These are phyloP conservation scores for Caretta caretta DNA, from an alignment of 2,113 vertebrate genomes.

Conservation along the genomic window DNA sequence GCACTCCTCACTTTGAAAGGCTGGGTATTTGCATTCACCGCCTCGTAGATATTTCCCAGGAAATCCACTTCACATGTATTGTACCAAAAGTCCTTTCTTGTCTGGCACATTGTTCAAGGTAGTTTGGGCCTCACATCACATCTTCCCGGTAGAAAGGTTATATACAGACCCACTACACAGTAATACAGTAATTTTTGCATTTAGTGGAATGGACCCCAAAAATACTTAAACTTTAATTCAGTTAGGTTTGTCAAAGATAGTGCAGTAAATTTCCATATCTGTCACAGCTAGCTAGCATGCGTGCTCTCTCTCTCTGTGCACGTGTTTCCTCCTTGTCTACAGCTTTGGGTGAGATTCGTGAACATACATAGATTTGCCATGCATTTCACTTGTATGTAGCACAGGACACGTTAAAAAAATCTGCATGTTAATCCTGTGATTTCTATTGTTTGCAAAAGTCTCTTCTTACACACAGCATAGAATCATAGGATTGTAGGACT, in stretches of 20 bases:
- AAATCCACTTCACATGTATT: neutral
- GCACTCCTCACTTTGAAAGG: neutral
- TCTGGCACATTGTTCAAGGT: neutral
- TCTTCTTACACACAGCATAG: neutral
- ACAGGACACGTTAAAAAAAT: neutral
- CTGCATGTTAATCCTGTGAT: neutral
- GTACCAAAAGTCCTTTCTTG: neutral
- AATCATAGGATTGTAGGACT: too few relatives aligned
- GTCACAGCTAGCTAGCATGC: too few relatives aligned
- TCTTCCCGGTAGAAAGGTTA: neutral
- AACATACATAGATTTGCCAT: rapidly evolving
- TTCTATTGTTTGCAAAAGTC: slow-evolving; percentile 3
- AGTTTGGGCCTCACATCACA: neutral
- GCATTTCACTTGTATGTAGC: neutral
- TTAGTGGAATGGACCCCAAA: neutral
- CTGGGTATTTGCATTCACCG: neutral
- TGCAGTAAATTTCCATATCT: too few relatives aligned
- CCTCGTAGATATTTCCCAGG: neutral
- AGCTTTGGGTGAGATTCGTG: neutral
- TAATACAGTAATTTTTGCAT: neutral
- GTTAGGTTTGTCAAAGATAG: too few relatives aligned
- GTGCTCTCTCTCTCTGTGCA: neutral
- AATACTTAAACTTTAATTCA: too few relatives aligned
- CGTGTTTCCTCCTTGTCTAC: neutral
- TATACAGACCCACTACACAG: neutral